Base-by-base conservation (phyloP, 2,888 invertebrate species). In the Aquatica leii region DNA sequence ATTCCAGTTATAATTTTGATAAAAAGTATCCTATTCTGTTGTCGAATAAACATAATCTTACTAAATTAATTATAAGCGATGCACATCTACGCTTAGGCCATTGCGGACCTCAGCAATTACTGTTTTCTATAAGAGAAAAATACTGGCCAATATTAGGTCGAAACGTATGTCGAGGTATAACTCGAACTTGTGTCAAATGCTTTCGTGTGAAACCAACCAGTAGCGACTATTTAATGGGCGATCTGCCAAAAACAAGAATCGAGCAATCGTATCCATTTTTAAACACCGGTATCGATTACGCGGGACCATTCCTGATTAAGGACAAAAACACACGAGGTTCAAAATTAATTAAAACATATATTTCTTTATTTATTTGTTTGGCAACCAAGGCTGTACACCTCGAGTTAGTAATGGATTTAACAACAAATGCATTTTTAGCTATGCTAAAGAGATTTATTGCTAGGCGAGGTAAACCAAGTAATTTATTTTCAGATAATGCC, bases 401-500 rank as follows among this genome's bases (percentile, higher is more conserved):
- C 0, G 78, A 80, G 64, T 35, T 76, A 1, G 76, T 75, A 0
- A 67, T 69, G 0, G 72, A 73, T 34, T 49, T 78, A 1, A 68
- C 74, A 0, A 71, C 73, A 0, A 73, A 77, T 15, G 69, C 70
- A 0, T 79, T 80, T 59, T 11, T 79, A 1, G 73, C 75, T 0
- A 68, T 75, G 0, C 58, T 78, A 2, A 57, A 73, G 2, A 54
- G 77, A 50, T 80, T 79, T 52, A 60, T 74, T 0, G 60, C 73
- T 0, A 18, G 76, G 12, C 46, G 77, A 49, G 78, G 77, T 1
- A 51, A 67, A n/a, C 72, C 72, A 0, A 14, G 52, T 8, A 60
- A 73, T 1, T 63, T 80, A 0, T 73, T 67, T 48, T 74, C 74
- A 1, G 79, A 80, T 55, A 76, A 76, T 21, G 77, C 74, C 1